Evolutionary conservation across 2,113 vertebrate genomes (phyloP).

Genomic region (Papio anubis): DNA sequence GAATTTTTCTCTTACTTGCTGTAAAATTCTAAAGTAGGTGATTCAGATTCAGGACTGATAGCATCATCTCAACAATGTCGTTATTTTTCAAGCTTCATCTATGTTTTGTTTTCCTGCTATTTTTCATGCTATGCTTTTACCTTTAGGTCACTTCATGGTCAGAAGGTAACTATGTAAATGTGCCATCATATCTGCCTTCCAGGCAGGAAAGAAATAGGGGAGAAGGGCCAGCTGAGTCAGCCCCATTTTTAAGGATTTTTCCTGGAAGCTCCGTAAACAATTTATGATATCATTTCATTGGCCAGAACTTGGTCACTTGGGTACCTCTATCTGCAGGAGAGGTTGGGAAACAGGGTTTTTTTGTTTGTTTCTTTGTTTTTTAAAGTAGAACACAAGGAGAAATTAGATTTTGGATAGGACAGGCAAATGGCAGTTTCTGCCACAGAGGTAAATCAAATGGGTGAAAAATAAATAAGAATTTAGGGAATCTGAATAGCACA

Average conservation of each 20-base stretch:
- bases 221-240: background rate
- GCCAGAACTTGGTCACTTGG: background rate
- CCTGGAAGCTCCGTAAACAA: background rate
- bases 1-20: background rate
- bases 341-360: background rate
- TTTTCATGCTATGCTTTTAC: background rate
- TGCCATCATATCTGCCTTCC: background rate
- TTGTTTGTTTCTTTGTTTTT: slow-evolving; percentile 21
- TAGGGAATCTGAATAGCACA: background rate
- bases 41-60: background rate
- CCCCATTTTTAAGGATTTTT: slow-evolving; percentile 1
- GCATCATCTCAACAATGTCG: background rate
- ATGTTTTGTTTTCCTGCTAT: background rate
- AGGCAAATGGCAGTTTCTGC: background rate
- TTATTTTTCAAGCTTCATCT: background rate
- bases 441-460: background rate
- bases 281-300: background rate
- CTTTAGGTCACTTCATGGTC: background rate
- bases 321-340: background rate
- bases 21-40: background rate
- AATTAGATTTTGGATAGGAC: background rate
- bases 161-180: background rate
- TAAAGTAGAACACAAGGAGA: background rate
- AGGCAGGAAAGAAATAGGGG: background rate
- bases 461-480: slow-evolving; percentile 32